Conservation (phyloP, 2,797 vertebrate genomes). For the Lepus townsendii region DNA sequence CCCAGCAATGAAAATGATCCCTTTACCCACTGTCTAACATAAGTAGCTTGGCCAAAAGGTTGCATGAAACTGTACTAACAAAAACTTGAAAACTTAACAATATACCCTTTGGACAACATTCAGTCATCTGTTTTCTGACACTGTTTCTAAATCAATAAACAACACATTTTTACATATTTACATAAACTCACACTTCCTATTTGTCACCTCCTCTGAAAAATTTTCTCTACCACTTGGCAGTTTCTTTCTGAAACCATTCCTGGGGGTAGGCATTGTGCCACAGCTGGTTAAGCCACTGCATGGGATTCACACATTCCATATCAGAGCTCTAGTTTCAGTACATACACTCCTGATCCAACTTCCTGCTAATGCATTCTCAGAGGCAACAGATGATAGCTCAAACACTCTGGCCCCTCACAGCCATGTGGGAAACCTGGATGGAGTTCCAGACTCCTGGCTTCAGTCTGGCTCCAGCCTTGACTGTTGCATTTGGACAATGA, state of each 20-base stretch:
- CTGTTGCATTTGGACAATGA: too few relatives aligned
- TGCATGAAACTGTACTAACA: background rate
- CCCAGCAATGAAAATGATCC: background rate
- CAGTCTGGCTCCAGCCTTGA: too few relatives aligned
- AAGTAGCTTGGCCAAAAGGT: background rate
- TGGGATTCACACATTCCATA: too few relatives aligned
- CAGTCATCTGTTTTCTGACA: background rate
- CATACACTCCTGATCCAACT: too few relatives aligned
- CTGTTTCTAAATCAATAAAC: background rate
- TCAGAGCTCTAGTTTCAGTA: too few relatives aligned
- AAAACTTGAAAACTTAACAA: background rate
- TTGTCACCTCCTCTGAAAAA: background rate
- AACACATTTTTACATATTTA: background rate
- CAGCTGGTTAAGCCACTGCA: too few relatives aligned
- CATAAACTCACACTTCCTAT: background rate
- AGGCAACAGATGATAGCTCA: too few relatives aligned
- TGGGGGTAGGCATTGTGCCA: too few relatives aligned
- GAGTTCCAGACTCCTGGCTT: too few relatives aligned
- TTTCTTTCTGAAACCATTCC: background rate
- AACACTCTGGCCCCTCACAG: too few relatives aligned
- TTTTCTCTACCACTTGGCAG: background rate
- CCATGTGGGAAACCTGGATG: too few relatives aligned
- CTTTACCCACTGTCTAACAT: background rate
- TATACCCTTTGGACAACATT: background rate
- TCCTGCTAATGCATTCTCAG: too few relatives aligned